Evolutionary conservation across 1,140 invertebrate genomes (phyloP), one percentile per base, ranked within the genome.

Genomic region (Epicauta chinensis): DNA sequence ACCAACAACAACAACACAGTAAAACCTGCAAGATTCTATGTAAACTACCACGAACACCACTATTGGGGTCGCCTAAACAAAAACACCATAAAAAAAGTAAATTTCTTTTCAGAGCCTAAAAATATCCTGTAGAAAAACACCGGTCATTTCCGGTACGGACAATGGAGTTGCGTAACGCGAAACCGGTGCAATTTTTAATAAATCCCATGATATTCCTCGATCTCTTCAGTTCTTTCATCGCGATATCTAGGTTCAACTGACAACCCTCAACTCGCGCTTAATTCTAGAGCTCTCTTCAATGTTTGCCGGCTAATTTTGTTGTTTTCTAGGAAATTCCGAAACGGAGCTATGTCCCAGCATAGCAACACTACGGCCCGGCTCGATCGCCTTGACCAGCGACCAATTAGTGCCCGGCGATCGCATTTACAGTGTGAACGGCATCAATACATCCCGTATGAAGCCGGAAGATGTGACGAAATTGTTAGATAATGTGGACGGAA

Each of bases 361-460:
- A 47, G 74, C 76, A 11, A 75, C 75, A 52, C 63, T 84, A 3
- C 63, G 77, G 49, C 78, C 80, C 10, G 81, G 80, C 5, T 77
- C 79, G 32, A 72, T 79, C 29, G 81, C 81, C 30, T 70, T 80
- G 52, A 75, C 75, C 55, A 76, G 76, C 51, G 80, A 83, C 64
- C 69, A 72, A 36, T 66, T 86, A 44, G 78, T 83, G 41, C 83
- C 88, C 0, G 88, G 88, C 10, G 89, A 91, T 71, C 77, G 80
- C 46, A 81, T 91, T 16, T 75, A 87, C 61, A 85, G 86, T 59
- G 83, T 92, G 39, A 91, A 91, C 71, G 88, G 87, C 9, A 87
- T 89, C 52, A 79, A 80, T 35, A 89, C 87, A 1, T 75, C 78
- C 2, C 75, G 78, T n/a, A 75, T 91, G 58, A 82, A 80, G 53